phyloP scores from a whole-genome alignment of 2,888 invertebrate genomes.

The Neoaliturus tenellus region DNA sequence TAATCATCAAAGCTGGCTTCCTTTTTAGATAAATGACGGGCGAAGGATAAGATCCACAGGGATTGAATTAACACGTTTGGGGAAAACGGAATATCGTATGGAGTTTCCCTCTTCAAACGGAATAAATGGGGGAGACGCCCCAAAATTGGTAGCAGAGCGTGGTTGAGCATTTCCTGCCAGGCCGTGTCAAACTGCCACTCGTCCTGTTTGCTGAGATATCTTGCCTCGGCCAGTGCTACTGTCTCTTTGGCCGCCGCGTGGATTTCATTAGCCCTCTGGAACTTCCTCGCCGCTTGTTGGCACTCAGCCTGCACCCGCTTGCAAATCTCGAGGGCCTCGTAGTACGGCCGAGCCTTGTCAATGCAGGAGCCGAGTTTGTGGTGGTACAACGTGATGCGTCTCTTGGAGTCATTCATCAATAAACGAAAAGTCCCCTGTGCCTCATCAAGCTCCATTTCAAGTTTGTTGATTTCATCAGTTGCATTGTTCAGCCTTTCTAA shows the following conservation, averaged over 20 bases:
- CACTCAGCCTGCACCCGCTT: constrained; percentile 86
- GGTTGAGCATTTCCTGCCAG: constrained; percentile 98
- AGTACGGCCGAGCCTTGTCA: constrained; percentile 93
- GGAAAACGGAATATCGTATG: too few species aligned
- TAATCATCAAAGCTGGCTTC: too few species aligned
- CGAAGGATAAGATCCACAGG: too few species aligned
- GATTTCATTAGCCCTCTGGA: constrained; percentile 92
- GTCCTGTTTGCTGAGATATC: constrained; percentile 82
- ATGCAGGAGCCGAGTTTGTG: constrained; percentile 91
- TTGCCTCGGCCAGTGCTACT: constrained; percentile 91
- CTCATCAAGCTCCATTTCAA: constrained; percentile 96
- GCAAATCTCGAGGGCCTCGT: constrained; percentile 88
- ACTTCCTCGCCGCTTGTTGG: constrained; percentile 92
- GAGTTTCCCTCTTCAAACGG: too few species aligned
- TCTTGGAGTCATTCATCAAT: constrained; percentile 89
- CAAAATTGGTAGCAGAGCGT: too few species aligned
- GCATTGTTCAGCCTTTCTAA: constrained; percentile 95
- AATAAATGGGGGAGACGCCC: too few species aligned
- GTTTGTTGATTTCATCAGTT: constrained; percentile 96
- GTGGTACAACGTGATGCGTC: constrained; percentile 86
- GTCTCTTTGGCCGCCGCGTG: constrained; percentile 97
- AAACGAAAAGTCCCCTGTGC: constrained; percentile 94
- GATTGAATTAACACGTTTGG: too few species aligned
- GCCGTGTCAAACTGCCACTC: constrained; percentile 96
- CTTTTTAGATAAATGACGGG: too few species aligned